Evolutionary conservation across 2,888 invertebrate species (phyloP).

Genomic region (Steinernema scapterisci): DNA sequence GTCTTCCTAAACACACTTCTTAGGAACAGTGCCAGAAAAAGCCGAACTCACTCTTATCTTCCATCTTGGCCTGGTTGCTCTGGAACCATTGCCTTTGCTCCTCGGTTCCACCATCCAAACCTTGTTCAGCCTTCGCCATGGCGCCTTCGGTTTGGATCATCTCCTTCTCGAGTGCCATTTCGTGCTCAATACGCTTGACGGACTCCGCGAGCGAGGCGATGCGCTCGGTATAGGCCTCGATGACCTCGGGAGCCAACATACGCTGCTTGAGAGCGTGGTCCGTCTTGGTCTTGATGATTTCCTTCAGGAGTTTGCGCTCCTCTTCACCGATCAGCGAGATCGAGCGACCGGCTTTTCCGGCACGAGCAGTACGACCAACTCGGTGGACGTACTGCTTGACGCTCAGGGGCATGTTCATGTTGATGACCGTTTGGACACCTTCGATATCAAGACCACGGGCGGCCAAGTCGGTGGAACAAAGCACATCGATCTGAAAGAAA

Average conservation of each 20-base stretch:
- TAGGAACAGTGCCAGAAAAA: background rate
- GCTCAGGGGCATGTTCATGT: conserved; percentile 91
- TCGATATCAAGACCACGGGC: conserved; percentile 92
- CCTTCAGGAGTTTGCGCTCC: conserved; percentile 87
- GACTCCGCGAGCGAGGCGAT: conserved; percentile 79
- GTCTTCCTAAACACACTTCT: conserved; percentile 44
- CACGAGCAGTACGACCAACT: conserved; percentile 93
- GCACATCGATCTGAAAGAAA: conserved; percentile 73
- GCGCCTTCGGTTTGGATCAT: conserved; percentile 35
- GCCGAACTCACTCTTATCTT: conserved; percentile 3
- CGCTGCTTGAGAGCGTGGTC: conserved; percentile 59
- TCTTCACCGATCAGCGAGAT: conserved; percentile 92
- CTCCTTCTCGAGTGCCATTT: conserved; percentile 41
- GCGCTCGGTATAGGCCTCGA: conserved; percentile 82
- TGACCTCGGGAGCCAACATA: conserved; percentile 75
- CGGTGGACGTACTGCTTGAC: conserved; percentile 94
- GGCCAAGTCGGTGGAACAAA: conserved; percentile 92
- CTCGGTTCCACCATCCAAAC: conserved; percentile 35
- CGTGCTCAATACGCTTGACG: conserved; percentile 78
- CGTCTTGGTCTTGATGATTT: conserved; percentile 75
- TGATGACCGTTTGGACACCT: conserved; percentile 95
- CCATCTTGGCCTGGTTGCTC: conserved; percentile 43
- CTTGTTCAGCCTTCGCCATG: conserved; percentile 45
- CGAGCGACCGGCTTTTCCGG: conserved; percentile 83
- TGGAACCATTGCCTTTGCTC: conserved; percentile 53